Evolutionary conservation across 1,140 invertebrate genomes (phyloP).

Genomic region (Diachasma alloeum): DNA sequence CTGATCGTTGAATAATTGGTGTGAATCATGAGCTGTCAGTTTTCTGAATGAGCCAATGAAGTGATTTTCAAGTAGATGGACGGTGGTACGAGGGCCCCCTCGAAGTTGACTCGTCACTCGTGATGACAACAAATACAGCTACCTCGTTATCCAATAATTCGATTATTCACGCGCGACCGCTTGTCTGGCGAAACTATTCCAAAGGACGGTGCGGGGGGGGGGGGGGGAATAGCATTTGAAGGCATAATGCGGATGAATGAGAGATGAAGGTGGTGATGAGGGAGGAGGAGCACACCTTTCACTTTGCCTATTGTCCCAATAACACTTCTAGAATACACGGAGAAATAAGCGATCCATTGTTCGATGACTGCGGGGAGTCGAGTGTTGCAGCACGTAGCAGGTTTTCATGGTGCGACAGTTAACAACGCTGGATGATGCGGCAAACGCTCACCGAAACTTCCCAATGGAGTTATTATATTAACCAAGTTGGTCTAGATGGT

Average conservation of each 20-base stretch:
- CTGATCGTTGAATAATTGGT: not conserved
- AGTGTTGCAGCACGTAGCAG: not conserved
- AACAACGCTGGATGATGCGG: not conserved
- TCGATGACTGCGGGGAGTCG: conserved; percentile 30
- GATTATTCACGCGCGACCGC: not conserved
- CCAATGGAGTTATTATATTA: not conserved
- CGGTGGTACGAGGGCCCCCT: not conserved
- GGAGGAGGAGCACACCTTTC: conserved; percentile 14
- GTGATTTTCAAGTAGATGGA: conserved; percentile 10
- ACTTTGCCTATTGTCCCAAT: conserved; percentile 32
- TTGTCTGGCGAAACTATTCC: not conserved
- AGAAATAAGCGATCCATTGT: conserved; percentile 34
- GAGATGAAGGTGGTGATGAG: not conserved
- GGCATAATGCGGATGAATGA: not conserved
- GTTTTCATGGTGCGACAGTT: not conserved
- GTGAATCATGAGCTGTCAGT: not conserved
- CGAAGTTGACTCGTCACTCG: conserved; percentile 19
- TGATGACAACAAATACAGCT: conserved; percentile 22
- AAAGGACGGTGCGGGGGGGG: not conserved
- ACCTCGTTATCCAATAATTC: conserved; percentile 18
- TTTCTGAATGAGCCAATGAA: not conserved
- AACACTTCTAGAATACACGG: conserved; percentile 34
- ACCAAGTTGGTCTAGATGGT: not conserved
- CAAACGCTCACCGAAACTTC: not conserved
- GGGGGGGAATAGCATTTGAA: not conserved